Base-by-base conservation (phyloP, 2,113 vertebrate species). In the Pseudolaguvia tuberculata region DNA sequence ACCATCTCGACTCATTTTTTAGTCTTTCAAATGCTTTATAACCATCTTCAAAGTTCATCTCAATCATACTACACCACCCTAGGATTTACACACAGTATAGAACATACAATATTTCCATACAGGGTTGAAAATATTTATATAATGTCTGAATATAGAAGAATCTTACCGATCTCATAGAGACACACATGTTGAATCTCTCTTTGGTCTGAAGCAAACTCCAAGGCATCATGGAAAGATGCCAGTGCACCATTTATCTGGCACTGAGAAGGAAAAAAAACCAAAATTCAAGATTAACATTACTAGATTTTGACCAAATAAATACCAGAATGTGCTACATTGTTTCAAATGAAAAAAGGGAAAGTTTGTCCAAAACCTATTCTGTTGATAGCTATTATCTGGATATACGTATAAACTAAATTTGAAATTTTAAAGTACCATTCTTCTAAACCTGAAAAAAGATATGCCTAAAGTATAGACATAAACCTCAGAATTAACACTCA, bases 51-150 rank as follows among this genome's bases (percentile, higher is more conserved):
- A 97, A 99, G 82, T 94, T 97, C 92, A 99, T 91, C 88, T 98
- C 96, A 61, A 99, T 98, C 96, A 98, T 99, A 90, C 96, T 99
- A 81, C 97, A 99, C 96, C 97, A 99, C 42, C 96, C 96, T 99
- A 80, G 23, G 76, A 79, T 21, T 14, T 27, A 58, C 35, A 65
- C 3, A 68, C 47, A 50, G 23, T 29, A 29, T 8, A 45, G 2
- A 15, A 72, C 6, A 39, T 4, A 76, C 15, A 67, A 53, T 47
- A 42, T 42, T 42, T 42, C 27, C 10, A 52, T 18, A 1, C 12
- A 35, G 14, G 31, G 14, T 68, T 50, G 2, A 45, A 47, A 68
- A 18, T 50, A 11, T 66, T 25, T 48, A 25, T 66, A 66, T 66
- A 66, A 0, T 29, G 3, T 50, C 25, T 66, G 8, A 18, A 47